A percentile compares a stretch with the other conserved stretches of the same genome.
Conservation (phyloP, 2,888 invertebrate species). For the Crematogaster levior region DNA sequence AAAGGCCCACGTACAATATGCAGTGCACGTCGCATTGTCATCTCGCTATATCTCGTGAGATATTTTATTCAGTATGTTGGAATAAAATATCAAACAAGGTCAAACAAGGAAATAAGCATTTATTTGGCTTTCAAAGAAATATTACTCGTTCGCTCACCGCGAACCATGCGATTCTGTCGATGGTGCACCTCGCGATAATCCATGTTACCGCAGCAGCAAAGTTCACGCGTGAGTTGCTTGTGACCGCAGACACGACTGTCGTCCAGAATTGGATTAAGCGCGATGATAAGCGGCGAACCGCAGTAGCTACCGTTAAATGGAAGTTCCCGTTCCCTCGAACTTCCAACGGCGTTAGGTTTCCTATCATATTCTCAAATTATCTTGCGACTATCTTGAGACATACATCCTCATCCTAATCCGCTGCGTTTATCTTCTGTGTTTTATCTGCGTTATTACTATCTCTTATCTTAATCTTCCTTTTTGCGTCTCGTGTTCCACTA, state of each 20-base stretch:
- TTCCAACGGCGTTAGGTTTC: constrained; percentile 24
- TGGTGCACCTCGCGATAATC: neutral
- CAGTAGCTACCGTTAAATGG: constrained; percentile 68
- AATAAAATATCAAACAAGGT: neutral
- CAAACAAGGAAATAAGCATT: neutral
- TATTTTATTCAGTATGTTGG: neutral
- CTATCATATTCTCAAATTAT: constrained; percentile 30
- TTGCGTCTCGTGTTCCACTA: neutral
- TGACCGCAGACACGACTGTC: constrained; percentile 69
- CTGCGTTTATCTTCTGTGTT: neutral
- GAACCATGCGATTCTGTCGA: constrained; percentile 27
- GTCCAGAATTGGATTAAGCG: constrained; percentile 59
- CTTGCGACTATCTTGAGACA: constrained; percentile 1
- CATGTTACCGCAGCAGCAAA: constrained; percentile 51
- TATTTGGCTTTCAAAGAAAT: constrained; percentile 13
- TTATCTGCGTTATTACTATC: neutral
- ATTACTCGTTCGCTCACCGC: neutral
- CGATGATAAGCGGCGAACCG: constrained; percentile 70
- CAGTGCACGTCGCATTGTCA: constrained; percentile 1
- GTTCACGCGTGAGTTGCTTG: constrained; percentile 67
- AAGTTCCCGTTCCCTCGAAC: constrained; percentile 57
- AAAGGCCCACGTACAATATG: constrained; percentile 14
- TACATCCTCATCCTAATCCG: neutral
- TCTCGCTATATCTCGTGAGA: neutral
- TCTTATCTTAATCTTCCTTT: neutral